Evolutionary conservation across 2,888 invertebrate species (phyloP), one percentile per base, ranked within the genome.

Genomic region (Troglohyphantes excavatus): DNA sequence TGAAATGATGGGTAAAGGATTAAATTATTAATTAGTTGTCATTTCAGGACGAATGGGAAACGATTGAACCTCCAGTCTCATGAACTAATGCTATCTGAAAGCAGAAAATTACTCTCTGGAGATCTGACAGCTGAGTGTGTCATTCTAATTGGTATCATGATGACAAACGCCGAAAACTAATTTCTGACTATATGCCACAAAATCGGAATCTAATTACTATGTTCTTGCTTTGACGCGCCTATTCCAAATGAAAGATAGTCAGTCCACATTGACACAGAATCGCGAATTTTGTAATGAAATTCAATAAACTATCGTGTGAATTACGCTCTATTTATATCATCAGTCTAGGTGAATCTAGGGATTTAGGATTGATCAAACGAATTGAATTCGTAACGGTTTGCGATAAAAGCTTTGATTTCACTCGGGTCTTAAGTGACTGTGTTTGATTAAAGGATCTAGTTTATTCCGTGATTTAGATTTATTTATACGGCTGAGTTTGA

Each of bases 201-300:
- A 63, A 63, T 63, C 63, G 65, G 65, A 78, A 78, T 78, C 63
- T 43, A 78, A 63, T 78, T 78, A 78, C 11, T 43, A 65, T 61
- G 65, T 63, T 17, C 78, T 33, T 65, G 29, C n/a, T 46, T 26
- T 46, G 46, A 27, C 72, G 27, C 17, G 72, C 17, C 26, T 33
- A 46, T n/a, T n/a, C 13, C n/a, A 17, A n/a, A n/a, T 53, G 53
- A 53, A n/a, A n/a, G 53, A 53, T 53, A 53, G 53, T n/a, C 17
- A 53, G n/a, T n/a, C 13, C 17, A 13, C n/a, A 53, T 17, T 17
- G n/a, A 53, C 53, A 53, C 17, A 53, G 53, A 17, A 53, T 1
- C 53, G 33, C n/a, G n/a, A 33, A 33, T 33, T 53, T n/a, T n/a
- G 53, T 11, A 13, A 53, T n/a, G 53, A 53, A 53, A 53, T 53